Base-by-base conservation (phyloP, 2,113 vertebrate genomes). In the Rhynchomys soricoides region DNA sequence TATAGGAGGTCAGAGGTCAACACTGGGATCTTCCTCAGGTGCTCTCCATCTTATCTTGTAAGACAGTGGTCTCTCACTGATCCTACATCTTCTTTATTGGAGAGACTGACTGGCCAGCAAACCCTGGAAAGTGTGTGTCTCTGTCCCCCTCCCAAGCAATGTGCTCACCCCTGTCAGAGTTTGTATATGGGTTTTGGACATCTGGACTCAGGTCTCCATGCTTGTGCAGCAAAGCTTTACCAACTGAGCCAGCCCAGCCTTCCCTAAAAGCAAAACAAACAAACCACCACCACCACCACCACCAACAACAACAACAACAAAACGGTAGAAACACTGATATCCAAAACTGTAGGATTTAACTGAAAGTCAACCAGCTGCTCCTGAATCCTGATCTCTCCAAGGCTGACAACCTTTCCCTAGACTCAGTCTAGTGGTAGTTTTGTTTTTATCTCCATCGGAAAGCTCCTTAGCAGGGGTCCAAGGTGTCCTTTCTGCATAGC, bases 331-430 rank as follows among this genome's bases (percentile, higher is more conserved):
- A 71, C 5, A 96, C 13, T 87, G 6, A 79, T 95, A 93, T 68
- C 29, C 50, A n/a, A 78, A 95, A 68, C 85, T 68, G 12, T 64
- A 89, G 50, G 40, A 86, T 74, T 91, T 95, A 96, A 81, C 43
- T 93, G 91, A 96, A 93, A 89, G 92, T 85, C 37, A 92, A 73
- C 22, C 31, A 43, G 29, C 21, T 95, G 3, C 77, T 89, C 34
- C 17, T 92, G 82, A 93, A 92, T 87, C 94, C 66, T 77, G 74
- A 90, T 83, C 66, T 94, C 62, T 83, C 40, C 9, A 66, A n/a
- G 37, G 22, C 29, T 74, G 68, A 82, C 55, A 40, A 37, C 12
- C 4, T 37, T 91, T 81, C 31, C 77, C 26, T 43, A 70, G 78
- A 93, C 86, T 81, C 70, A 82, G 24, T 81, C 59, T 55, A 48